Conservation (phyloP, 2,888 invertebrate genomes). For the Spilarctia lutea region DNA sequence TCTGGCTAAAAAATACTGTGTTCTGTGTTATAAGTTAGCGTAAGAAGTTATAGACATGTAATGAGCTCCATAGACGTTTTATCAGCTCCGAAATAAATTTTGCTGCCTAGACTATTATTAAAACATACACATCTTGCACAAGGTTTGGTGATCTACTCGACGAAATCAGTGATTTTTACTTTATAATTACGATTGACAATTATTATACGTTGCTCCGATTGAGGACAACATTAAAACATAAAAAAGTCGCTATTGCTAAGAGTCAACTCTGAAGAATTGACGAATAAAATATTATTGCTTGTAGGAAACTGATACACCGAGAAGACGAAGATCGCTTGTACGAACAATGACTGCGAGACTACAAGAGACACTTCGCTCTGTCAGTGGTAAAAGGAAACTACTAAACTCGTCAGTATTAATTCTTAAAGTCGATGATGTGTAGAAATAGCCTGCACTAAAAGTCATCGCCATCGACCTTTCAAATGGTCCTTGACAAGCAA, state of each 20-base stretch:
- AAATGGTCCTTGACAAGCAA: not conserved
- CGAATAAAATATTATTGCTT: not conserved
- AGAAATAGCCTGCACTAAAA: not conserved
- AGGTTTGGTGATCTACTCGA: too few species aligned
- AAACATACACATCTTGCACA: not conserved
- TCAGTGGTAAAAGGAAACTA: conserved; percentile 18
- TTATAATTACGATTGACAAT: too few species aligned
- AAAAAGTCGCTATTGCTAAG: not conserved
- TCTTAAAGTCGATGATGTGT: conserved; percentile 4
- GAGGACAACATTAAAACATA: not conserved
- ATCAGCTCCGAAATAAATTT: too few species aligned
- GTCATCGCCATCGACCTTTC: not conserved
- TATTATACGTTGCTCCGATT: not conserved
- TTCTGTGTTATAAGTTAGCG: too few species aligned
- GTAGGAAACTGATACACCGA: not conserved
- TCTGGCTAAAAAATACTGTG: too few species aligned
- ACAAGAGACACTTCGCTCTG: conserved; percentile 48
- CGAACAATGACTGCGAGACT: conserved; percentile 42
- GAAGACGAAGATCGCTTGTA: not conserved
- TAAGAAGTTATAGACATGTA: too few species aligned
- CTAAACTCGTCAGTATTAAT: not conserved
- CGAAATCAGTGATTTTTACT: too few species aligned
- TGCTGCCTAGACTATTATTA: not conserved
- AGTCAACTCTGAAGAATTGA: not conserved
- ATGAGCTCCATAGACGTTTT: not conserved